A percentile compares a stretch with the other conserved stretches of the same genome.
phyloP scores from a whole-genome alignment of 2,113 vertebrate species.

The Macrotus californicus region DNA sequence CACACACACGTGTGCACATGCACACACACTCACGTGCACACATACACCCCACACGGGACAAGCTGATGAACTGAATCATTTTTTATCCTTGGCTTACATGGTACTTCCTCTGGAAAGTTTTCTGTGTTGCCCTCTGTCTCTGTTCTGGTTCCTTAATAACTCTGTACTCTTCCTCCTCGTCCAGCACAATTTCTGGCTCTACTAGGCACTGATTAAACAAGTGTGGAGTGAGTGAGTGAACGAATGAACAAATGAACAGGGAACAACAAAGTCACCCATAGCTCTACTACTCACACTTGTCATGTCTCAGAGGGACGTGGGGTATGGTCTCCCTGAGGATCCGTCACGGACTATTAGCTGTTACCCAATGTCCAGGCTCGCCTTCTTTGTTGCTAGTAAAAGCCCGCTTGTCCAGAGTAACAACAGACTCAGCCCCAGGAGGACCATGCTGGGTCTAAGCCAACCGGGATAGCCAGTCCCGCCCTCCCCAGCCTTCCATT shows the following conservation, averaged over 20 bases:
- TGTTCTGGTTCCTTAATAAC: background rate
- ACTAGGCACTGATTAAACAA: background rate
- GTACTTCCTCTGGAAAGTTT: background rate
- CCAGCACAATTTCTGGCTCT: too few species aligned
- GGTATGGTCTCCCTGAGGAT: background rate
- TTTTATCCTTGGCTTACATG: background rate
- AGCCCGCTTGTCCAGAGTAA: background rate
- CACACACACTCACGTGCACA: background rate
- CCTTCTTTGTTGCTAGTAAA: background rate
- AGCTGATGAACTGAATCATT: background rate
- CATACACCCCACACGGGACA: background rate
- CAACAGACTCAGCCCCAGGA: background rate
- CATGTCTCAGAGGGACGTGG: background rate
- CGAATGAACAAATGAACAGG: background rate
- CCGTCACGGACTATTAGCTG: background rate
- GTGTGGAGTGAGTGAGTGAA: background rate
- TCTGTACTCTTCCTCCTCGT: background rate
- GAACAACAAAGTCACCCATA: background rate
- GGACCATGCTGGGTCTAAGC: fast-evolving
- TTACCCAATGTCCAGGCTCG: background rate
- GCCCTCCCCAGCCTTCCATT: background rate
- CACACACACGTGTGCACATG: too few species aligned
- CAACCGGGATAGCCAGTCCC: too few species aligned
- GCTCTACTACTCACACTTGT: background rate
- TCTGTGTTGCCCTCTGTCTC: background rate